Evolutionary conservation across 2,888 invertebrate genomes (phyloP).

Genomic region (Drosophila pseudotakahashii): DNA sequence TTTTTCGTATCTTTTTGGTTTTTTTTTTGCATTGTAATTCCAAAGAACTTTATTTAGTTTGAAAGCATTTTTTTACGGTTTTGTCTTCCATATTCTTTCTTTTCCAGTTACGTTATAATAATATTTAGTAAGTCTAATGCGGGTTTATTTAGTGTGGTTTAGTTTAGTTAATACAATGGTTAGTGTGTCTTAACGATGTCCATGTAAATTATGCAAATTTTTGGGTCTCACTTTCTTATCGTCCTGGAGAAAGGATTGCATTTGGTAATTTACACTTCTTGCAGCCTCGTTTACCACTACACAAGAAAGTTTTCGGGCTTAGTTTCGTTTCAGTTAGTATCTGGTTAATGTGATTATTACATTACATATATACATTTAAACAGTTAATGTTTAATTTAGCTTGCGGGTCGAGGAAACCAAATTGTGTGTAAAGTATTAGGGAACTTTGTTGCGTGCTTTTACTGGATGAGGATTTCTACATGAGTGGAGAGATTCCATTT

Average conservation of each 20-base stretch:
- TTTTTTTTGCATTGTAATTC: conserved; percentile 77
- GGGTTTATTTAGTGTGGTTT: conserved; percentile 45
- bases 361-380: conserved; percentile 73
- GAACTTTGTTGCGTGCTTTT: conserved; percentile 39
- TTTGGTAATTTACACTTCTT: conserved; percentile 45
- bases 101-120: conserved; percentile 69
- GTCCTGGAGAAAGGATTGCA: conserved; percentile 47
- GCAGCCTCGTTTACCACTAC: conserved; percentile 1
- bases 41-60: conserved; percentile 83
- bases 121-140: conserved; percentile 73
- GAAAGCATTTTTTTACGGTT: conserved; percentile 78
- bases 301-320: conserved; percentile 22
- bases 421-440: conserved; percentile 21
- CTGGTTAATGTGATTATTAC: conserved; percentile 31
- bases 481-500: conserved; percentile 29
- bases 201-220: conserved; percentile 35
- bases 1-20: conserved; percentile 36
- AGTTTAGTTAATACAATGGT: conserved; percentile 69
- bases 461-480: conserved; percentile 41
- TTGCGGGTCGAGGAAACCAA: conserved; percentile 41
- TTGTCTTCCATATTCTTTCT: conserved; percentile 41
- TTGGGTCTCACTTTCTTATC: neutral
- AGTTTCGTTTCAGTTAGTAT: conserved; percentile 26
- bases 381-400: conserved; percentile 47
- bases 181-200: conserved; percentile 48